phyloP scores from a whole-genome alignment of 2,888 invertebrate genomes.

The Sipha maydis region DNA sequence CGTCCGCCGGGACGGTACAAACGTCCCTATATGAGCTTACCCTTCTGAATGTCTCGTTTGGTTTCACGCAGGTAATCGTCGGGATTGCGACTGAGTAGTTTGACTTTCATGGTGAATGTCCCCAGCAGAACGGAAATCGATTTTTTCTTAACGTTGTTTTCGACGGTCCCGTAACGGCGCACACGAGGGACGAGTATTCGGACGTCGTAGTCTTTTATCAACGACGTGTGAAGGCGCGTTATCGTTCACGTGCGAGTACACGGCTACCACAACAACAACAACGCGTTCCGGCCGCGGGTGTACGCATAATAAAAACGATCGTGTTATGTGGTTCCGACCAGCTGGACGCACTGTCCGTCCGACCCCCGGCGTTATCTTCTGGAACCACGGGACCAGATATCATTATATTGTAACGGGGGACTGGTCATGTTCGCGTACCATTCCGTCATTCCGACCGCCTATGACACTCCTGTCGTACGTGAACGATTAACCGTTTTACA shows the following conservation, averaged over 20 bases:
- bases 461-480: too few relatives aligned
- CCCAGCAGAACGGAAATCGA: background rate
- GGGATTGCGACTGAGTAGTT: constrained; percentile 93
- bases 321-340: too few relatives aligned
- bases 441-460: too few relatives aligned
- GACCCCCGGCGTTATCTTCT: constrained; percentile 49
- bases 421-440: too few relatives aligned
- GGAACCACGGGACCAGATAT: background rate
- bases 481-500: too few relatives aligned
- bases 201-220: background rate
- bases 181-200: background rate
- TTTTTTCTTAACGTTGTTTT: background rate
- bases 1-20: too few relatives aligned
- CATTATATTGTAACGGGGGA: too few relatives aligned
- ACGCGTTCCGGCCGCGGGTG: too few relatives aligned
- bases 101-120: constrained; percentile 79
- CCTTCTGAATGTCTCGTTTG: constrained; percentile 91
- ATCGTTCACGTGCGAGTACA: constrained; percentile 19
- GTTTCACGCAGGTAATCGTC: constrained; percentile 95
- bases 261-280: constrained; percentile 3
- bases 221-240: background rate
- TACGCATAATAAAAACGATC: too few relatives aligned
- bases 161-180: background rate
- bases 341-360: constrained; percentile 22
- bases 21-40: constrained; percentile 70